Base-by-base conservation (phyloP, 2,113 vertebrate species). In the Archilochus colubris region DNA sequence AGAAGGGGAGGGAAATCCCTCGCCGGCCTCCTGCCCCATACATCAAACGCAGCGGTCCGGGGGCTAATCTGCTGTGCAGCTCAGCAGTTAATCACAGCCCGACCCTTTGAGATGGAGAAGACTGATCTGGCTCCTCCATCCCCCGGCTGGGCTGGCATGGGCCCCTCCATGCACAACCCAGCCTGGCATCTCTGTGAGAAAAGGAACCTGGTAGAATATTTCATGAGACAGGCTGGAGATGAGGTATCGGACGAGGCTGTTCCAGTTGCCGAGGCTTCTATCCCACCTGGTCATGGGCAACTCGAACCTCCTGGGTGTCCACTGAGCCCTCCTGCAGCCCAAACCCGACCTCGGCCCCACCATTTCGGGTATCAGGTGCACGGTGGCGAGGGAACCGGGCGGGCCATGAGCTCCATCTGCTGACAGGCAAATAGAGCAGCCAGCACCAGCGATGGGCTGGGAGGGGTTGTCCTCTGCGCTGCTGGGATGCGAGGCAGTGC, bases 1-100 rank as follows among this genome's bases (percentile, higher is more conserved):
- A 84, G 94, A 93, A 96, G 78, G 79, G 68, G 91, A 95, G 86
- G 95, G 93, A 96, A 96, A 97, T 94, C 95, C 94, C 96, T 90
- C 7, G 33, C 85, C 70, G 50, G 92, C 97, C 91, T 95, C 92
- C 97, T 93, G 75, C 83, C 88, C 82, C 76, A 1, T 77, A 93
- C 93, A 96, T 96, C 96, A 96, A 96, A 97, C 68, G 28, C 88
- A 40, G 85, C 58, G 38, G 67, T 76, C 76, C 77, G 10, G 15
- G 10, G 1, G 89, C 82, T 86, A 67, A 62, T 92, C 79, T 28
- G 78, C 66, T 24, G 88, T 67, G 2, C 53, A 59, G 94, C 76
- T 14, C 79, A 0, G 77, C 88, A 66, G 78, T 92, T 79, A 54
- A 91, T 91, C 93, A 81, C 6, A 78, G 72, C 44, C 46, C 22